phyloP scores from a whole-genome alignment of 2,113 vertebrate species.

The Formicarius rufipectus region DNA sequence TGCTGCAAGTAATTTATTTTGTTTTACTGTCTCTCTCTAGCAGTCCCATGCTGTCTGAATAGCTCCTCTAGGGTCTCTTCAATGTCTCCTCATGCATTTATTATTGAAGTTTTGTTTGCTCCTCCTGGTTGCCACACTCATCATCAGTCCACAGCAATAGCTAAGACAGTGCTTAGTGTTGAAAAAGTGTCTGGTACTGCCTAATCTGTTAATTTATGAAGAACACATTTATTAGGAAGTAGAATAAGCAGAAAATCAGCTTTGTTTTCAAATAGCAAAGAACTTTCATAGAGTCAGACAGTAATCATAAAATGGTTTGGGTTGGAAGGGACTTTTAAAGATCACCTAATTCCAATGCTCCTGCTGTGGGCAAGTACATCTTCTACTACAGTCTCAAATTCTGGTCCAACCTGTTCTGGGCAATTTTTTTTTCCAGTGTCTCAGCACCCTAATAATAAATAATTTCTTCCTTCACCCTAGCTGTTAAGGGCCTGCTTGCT shows the following conservation, averaged over 20 bases:
- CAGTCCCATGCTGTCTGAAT: not conserved
- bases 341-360: fast-evolving
- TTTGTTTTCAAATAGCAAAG: not conserved
- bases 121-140: not conserved
- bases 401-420: not conserved
- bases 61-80: not conserved
- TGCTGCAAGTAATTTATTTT: not conserved
- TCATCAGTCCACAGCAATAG: not conserved
- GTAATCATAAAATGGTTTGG: not conserved
- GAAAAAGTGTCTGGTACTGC: not conserved
- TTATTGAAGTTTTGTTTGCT: not conserved
- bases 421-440: not conserved
- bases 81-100: not conserved
- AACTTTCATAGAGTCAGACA: not conserved
- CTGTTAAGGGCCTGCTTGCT: not conserved
- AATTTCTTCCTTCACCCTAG: not conserved
- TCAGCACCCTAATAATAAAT: not conserved
- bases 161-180: fast-evolving
- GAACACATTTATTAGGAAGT: not conserved
- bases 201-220: not conserved
- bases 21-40: not conserved
- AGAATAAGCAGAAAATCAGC: not conserved
- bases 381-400: not conserved
- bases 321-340: not conserved
- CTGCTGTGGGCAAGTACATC: not conserved